Percentiles rank a stretch among this genome's conserved stretches.
These are phyloP conservation scores for Anastatus disparis DNA, from an alignment of 1,140 invertebrate genomes.

Conservation along the genomic window DNA sequence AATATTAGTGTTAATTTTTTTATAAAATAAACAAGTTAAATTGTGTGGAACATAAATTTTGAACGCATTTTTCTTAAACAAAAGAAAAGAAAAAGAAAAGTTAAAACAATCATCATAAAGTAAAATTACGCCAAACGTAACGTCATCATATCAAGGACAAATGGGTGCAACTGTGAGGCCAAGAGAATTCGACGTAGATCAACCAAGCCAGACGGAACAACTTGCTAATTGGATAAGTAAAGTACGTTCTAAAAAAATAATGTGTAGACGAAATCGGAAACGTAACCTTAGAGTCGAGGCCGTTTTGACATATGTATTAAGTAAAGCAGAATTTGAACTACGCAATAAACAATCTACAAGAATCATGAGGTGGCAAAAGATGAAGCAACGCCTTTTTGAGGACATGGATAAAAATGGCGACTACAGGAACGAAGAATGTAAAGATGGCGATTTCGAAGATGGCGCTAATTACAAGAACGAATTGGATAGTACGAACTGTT, in stretches of 20 bases:
- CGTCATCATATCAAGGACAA: conserved; percentile 27
- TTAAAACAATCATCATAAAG: neutral
- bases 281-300: conserved; percentile 65
- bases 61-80: neutral
- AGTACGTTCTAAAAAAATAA: conserved; percentile 63
- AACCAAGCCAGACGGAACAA: conserved; percentile 55
- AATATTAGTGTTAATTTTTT: no score
- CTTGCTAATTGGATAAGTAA: conserved; percentile 63
- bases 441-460: conserved; percentile 25
- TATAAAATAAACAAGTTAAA: neutral
- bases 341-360: conserved; percentile 59
- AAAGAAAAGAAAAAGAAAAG: neutral
- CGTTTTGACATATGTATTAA: conserved; percentile 58
- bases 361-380: conserved; percentile 58
- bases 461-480: neutral
- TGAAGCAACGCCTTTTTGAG: conserved; percentile 53
- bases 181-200: conserved; percentile 43
- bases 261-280: conserved; percentile 54
- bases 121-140: neutral
- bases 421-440: neutral
- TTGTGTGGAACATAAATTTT: neutral
- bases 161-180: conserved; percentile 39
- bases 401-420: conserved; percentile 18
- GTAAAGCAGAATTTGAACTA: conserved; percentile 61
- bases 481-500: neutral